Percentiles rank a stretch among this genome's conserved stretches.
Conservation (phyloP, 2,797 vertebrate species). For the Fistularia tabacaria region DNA sequence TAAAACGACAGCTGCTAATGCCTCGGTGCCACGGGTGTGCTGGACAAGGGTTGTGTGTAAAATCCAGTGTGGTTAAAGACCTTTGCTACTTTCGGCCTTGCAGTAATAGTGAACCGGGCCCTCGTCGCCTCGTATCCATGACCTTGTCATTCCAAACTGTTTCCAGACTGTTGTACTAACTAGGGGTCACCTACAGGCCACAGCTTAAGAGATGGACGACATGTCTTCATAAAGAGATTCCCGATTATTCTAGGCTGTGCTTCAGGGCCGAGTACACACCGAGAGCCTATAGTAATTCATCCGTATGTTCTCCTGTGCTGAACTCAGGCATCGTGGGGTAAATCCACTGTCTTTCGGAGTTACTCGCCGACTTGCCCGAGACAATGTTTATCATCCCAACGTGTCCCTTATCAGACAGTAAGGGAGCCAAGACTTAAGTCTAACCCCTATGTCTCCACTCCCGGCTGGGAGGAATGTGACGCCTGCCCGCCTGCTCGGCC, state of each 20-base stretch:
- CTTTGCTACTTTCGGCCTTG: constrained; percentile 35
- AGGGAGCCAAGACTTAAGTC: constrained; percentile 60
- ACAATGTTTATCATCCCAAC: constrained; percentile 48
- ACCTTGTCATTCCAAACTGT: constrained; percentile 56
- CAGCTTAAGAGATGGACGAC: constrained; percentile 22
- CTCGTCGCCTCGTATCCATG: constrained; percentile 33
- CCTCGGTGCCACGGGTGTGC: constrained; percentile 46
- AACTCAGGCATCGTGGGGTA: constrained; percentile 27
- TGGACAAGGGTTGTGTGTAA: constrained; percentile 42
- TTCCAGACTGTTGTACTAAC: constrained; percentile 50
- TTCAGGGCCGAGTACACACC: constrained; percentile 27
- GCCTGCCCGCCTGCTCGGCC: constrained; percentile 46
- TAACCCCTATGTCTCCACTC: constrained; percentile 62
- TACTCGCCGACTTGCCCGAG: constrained; percentile 53
- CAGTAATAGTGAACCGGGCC: constrained; percentile 16
- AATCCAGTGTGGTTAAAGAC: constrained; percentile 57
- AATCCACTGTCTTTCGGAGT: constrained; percentile 57
- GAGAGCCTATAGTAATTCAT: constrained; percentile 46
- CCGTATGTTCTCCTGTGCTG: constrained; percentile 30
- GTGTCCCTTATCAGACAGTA: constrained; percentile 36
- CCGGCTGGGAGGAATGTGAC: constrained; percentile 47
- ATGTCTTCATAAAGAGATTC: constrained; percentile 28
- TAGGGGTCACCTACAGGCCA: constrained; percentile 47
- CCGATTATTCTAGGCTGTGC: constrained; percentile 29
- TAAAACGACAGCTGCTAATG: constrained; percentile 69